Percentiles rank a stretch among this genome's conserved stretches.
Conservation (phyloP, 1,140 invertebrate species). For the Dendrolimus punctatus region DNA sequence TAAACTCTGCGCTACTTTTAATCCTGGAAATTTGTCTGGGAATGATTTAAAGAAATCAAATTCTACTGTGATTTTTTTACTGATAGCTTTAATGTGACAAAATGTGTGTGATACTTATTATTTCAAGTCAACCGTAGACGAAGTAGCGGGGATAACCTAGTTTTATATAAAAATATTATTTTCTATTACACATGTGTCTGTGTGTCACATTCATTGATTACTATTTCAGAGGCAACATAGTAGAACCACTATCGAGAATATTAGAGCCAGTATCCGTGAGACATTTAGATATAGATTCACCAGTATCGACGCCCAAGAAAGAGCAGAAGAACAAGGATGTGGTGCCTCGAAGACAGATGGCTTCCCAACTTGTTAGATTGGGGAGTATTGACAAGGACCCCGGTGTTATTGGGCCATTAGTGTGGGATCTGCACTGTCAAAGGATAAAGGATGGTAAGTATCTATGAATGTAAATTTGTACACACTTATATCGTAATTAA, state of each 20-base stretch:
- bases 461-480: too few species aligned
- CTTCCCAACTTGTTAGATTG: constrained; percentile 64
- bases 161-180: too few species aligned
- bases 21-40: too few species aligned
- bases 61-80: too few species aligned
- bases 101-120: too few species aligned
- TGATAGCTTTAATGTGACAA: too few species aligned
- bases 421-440: constrained; percentile 81
- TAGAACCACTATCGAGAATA: constrained; percentile 84
- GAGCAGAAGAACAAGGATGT: constrained; percentile 21
- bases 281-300: constrained; percentile 76
- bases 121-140: too few species aligned
- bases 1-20: too few species aligned
- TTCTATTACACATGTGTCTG: too few species aligned
- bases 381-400: constrained; percentile 81
- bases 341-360: constrained; percentile 46
- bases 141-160: too few species aligned
- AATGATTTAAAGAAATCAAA: too few species aligned
- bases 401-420: constrained; percentile 86
- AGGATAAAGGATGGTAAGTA: constrained; percentile 55
- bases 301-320: constrained; percentile 19
- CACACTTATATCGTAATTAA: too few species aligned
- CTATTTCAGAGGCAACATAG: constrained; percentile 73
- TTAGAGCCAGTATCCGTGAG: constrained; percentile 81
- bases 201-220: neutral